Evolutionary conservation across 1,140 invertebrate genomes (phyloP), one percentile per base, ranked within the genome.

Genomic region (Plectrocnemia conspersa): DNA sequence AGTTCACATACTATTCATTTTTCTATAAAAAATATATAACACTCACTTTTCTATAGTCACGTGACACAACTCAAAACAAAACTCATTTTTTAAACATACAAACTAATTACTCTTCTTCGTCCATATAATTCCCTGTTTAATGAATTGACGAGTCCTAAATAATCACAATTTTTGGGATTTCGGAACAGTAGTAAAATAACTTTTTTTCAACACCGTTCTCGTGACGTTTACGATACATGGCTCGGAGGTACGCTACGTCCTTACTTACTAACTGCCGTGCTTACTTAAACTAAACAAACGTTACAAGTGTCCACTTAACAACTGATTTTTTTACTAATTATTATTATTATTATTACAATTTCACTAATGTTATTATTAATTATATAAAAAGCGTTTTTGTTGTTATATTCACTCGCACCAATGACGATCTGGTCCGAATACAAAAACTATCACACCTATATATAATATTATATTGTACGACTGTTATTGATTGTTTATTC

Each of bases 251-350:
- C 27, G 33, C 53, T 55, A 55, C 33, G 16, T 24, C 22, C 46
- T 38, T 38, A 38, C 25, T 47, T 25, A 2, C 25, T 40, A 53
- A 49, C 41, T 52, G 47, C 53, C 50, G 58, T 59, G 58, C 58
- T 13, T 48, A 35, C 32, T 56, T 59, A 55, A 11, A 52, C 7
- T 35, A n/a, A n/a, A n/a, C n/a, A 41, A 9, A 56, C 44, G 22
- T 59, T 41, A 52, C 56, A 29, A 29, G 58, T 59, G 58, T 53
- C 44, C 41, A 47, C 58, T 59, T 59, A 59, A 54, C 52, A 59
- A 59, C 44, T 54, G 25, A 36, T 23, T 33, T n/a, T n/a, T n/a
- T n/a, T n/a, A n/a, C n/a, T n/a, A n/a, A n/a, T n/a, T n/a, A n/a
- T n/a, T n/a, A n/a, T n/a, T n/a, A n/a, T n/a, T n/a, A n/a, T n/a